Evolutionary conservation across 2,113 vertebrate genomes (phyloP).

Genomic region (Phoenicopterus ruber): DNA sequence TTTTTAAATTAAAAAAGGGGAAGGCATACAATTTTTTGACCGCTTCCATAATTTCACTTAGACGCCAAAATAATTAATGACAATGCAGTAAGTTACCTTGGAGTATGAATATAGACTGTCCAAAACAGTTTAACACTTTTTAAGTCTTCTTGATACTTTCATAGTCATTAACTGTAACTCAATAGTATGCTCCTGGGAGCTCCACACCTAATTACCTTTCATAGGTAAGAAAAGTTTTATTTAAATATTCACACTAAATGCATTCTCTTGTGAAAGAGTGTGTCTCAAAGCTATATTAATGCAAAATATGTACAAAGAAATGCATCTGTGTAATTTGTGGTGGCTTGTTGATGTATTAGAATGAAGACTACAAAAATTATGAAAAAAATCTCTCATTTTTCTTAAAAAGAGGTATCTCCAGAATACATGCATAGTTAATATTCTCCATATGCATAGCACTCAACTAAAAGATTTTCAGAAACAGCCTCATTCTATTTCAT

Average conservation of each 20-base stretch:
- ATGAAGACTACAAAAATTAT: neutral
- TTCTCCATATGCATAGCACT: neutral
- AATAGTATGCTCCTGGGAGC: neutral
- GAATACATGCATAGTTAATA: neutral
- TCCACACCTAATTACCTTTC: conserved; percentile 5
- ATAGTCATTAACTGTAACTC: neutral
- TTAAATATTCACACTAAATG: neutral
- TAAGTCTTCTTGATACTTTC: neutral
- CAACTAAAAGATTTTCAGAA: neutral
- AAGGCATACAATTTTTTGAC: neutral
- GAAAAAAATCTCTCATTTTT: neutral
- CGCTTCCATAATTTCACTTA: neutral
- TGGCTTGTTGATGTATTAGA: neutral
- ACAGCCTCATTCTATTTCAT: neutral
- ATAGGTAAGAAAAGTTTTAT: neutral
- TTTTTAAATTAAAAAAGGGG: neutral
- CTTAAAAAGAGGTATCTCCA: neutral
- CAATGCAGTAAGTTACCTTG: neutral
- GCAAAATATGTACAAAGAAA: neutral
- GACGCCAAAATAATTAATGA: neutral
- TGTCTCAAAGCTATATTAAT: neutral
- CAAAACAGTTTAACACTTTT: neutral
- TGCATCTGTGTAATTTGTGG: neutral
- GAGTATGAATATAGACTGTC: neutral
- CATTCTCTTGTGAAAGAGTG: neutral